A percentile compares a stretch with the other conserved stretches of the same genome.
phyloP scores from a whole-genome alignment of 2,888 invertebrate species.

The Meandrusa payeni region DNA sequence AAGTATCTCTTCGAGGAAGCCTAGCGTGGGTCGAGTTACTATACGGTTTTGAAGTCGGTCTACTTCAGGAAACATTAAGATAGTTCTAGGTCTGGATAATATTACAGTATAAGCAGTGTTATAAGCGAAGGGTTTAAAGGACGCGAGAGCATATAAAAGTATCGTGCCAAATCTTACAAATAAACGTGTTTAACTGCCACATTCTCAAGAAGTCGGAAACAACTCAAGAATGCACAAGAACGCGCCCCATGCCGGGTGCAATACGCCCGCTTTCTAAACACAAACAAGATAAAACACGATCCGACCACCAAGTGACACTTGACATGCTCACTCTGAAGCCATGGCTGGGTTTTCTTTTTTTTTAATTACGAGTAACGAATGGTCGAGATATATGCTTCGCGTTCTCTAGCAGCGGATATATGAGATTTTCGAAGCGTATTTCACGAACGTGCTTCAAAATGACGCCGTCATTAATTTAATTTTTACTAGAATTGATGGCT shows the following conservation, averaged over 20 bases:
- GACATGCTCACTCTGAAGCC: slow-evolving; percentile 49
- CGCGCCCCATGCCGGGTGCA: slow-evolving; percentile 37
- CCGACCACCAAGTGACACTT: slow-evolving; percentile 51
- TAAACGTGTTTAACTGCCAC: slow-evolving; percentile 19
- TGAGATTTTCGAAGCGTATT: slow-evolving; percentile 20
- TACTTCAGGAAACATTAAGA: too few species aligned
- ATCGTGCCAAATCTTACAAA: too few species aligned
- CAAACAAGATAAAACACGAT: slow-evolving; percentile 69
- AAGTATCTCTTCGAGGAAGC: slow-evolving; percentile 28
- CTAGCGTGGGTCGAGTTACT: not conserved
- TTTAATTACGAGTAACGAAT: slow-evolving; percentile 36
- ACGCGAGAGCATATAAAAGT: too few species aligned
- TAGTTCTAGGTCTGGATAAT: too few species aligned
- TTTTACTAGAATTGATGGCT: not conserved
- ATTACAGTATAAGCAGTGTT: too few species aligned
- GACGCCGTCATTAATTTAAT: not conserved
- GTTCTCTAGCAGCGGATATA: slow-evolving; percentile 17
- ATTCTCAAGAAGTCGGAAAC: slow-evolving; percentile 20
- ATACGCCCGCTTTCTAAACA: slow-evolving; percentile 44
- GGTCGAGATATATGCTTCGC: slow-evolving; percentile 30
- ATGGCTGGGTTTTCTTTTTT: slow-evolving; percentile 49
- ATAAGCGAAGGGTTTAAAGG: too few species aligned
- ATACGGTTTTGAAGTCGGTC: not conserved
- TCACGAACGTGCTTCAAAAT: slow-evolving; percentile 9
- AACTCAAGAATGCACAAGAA: slow-evolving; percentile 30